phyloP scores from a whole-genome alignment of 2,888 invertebrate species.

The Drosophila borealis region DNA sequence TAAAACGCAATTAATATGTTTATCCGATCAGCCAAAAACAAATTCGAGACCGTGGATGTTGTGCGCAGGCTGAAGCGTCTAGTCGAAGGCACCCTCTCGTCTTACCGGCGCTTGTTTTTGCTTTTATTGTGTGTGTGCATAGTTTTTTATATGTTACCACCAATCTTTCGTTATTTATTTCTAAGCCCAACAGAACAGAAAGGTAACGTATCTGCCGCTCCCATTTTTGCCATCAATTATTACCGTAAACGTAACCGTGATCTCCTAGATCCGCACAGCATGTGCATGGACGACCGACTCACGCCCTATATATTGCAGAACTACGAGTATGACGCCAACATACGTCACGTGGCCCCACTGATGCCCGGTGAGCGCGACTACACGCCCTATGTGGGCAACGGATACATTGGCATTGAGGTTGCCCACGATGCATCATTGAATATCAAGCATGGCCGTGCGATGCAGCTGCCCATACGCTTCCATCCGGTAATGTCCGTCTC shows the following conservation, averaged over 20 bases:
- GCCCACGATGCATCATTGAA: constrained; percentile 88
- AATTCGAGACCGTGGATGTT: constrained; percentile 83
- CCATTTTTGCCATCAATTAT: not conserved
- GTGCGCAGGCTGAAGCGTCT: constrained; percentile 81
- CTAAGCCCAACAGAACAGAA: constrained; percentile 85
- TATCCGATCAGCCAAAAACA: constrained; percentile 83
- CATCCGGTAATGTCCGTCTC: constrained; percentile 88
- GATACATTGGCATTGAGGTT: constrained; percentile 89
- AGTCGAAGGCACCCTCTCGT: constrained; percentile 82
- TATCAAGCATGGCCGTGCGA: constrained; percentile 88
- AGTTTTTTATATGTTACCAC: constrained; percentile 88
- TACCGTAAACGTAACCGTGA: not conserved
- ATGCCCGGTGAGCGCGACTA: constrained; percentile 87
- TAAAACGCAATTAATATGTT: constrained; percentile 69
- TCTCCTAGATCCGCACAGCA: constrained; percentile 85
- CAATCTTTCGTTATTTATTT: constrained; percentile 88
- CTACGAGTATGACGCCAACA: constrained; percentile 89
- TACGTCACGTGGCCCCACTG: constrained; percentile 87
- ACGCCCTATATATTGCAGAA: constrained; percentile 87
- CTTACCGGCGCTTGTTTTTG: constrained; percentile 84
- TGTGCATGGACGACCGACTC: constrained; percentile 89
- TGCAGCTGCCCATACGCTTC: constrained; percentile 88
- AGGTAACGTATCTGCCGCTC: constrained; percentile 59
- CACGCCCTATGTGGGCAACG: constrained; percentile 92
- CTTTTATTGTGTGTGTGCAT: constrained; percentile 86